Conservation (phyloP, 2,888 invertebrate genomes). For the Pomacea canaliculata region DNA sequence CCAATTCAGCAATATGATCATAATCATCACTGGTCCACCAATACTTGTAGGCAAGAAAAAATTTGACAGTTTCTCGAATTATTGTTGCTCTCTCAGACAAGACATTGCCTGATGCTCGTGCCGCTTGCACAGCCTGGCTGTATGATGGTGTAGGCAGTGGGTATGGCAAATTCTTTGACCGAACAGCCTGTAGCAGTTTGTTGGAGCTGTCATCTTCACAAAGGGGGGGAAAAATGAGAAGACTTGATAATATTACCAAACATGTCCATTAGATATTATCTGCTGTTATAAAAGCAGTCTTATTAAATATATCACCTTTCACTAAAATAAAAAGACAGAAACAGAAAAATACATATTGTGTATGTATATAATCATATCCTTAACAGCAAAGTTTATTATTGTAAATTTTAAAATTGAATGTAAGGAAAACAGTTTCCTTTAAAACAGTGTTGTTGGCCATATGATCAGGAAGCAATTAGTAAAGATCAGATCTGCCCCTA, state of each 20-base stretch:
- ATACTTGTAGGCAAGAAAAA: conserved; percentile 22
- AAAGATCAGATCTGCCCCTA: no score
- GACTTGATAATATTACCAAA: neutral
- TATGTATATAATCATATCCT: neutral
- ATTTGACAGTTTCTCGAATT: conserved; percentile 27
- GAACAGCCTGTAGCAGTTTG: conserved; percentile 18
- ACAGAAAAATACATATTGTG: neutral
- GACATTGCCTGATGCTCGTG: conserved; percentile 14
- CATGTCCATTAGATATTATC: no score
- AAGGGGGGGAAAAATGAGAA: neutral
- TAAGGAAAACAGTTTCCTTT: no score
- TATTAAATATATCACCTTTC: no score
- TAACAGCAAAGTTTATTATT: neutral
- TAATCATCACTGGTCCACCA: conserved; percentile 28
- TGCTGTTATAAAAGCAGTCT: no score
- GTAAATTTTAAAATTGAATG: no score
- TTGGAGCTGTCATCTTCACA: conserved; percentile 9
- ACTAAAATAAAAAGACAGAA: neutral
- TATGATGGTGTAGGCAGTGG: conserved; percentile 23
- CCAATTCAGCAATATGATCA: conserved; percentile 27
- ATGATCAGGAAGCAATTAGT: no score
- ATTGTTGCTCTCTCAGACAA: conserved; percentile 16
- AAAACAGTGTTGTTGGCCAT: no score
- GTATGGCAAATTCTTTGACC: conserved; percentile 18
- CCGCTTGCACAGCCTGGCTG: conserved; percentile 16